Evolutionary conservation across 2,113 vertebrate genomes (phyloP), one percentile per base, ranked within the genome.

Genomic region (Hydropotes inermis): DNA sequence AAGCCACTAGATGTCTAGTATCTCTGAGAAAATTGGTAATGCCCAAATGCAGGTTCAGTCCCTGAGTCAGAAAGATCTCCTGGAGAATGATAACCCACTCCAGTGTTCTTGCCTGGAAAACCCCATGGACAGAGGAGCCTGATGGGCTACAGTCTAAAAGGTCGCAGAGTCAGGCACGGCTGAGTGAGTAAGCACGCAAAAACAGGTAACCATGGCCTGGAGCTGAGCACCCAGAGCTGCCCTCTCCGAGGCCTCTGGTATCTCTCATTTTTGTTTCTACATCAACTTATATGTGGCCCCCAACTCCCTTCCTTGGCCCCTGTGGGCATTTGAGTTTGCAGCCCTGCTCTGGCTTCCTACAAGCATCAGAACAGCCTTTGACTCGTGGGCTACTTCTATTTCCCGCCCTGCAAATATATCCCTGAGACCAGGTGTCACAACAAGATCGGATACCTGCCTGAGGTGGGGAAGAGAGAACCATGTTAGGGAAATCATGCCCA

Each of bases 271-370:
- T 7, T 15, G 45, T 33, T 70, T 52, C 50, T 7, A 1, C 2
- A 0, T n/a, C n/a, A 4, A 0, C 2, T 12, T 64, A 25, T 11
- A 0, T 0, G 74, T 3, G 25, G 30, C 2, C 25, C 28, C 15
- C 2, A 0, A 39, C 25, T 45, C 16, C 30, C 23, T 52, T 61
- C 30, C 15, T 33, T 27, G 30, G 74, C 11, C 11, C 74, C 47
- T 28, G 1, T 17, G 11, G n/a, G 36, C 47, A 6, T 19, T 47
- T 27, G 54, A 30, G 30, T 60, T 60, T 86, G 36, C 10, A 0
- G 6, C 12, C 84, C 19, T 19, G 9, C 28, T 50, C 55, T n/a
- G 61, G 25, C 7, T 16, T 27, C 78, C 74, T 79, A 0, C 6
- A 15, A 43, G 52, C 39, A 58, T 54, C 50, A 15, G 33, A 43